phyloP scores from a whole-genome alignment of 2,797 vertebrate genomes.

The Numenius phaeopus region DNA sequence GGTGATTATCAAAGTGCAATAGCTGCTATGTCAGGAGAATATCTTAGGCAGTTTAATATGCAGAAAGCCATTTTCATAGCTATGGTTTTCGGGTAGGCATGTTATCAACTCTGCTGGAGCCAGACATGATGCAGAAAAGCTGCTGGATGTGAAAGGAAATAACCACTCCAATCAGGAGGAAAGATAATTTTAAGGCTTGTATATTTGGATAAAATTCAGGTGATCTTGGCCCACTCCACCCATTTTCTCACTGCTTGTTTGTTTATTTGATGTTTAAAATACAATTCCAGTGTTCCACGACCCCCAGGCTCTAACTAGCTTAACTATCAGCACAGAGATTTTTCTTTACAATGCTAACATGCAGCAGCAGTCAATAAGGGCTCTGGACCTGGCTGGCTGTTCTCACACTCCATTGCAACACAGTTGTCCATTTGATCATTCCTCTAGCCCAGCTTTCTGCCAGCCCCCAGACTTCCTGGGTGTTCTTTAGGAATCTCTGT shows the following conservation, averaged over 20 bases:
- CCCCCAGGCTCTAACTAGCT: neutral
- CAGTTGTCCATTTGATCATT: neutral
- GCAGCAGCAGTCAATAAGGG: rapidly evolving
- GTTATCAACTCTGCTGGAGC: neutral
- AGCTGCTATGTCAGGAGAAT: neutral
- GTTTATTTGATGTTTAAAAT: neutral
- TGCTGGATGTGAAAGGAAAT: neutral
- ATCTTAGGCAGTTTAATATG: neutral
- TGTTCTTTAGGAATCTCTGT: neutral
- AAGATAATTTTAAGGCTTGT: neutral
- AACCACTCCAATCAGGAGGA: neutral
- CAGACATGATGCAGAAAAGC: neutral
- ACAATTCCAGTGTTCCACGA: neutral
- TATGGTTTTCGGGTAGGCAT: neutral
- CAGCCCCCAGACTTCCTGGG: neutral
- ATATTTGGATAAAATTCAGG: slow-evolving; percentile 12
- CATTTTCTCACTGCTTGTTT: neutral
- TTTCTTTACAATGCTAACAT: neutral
- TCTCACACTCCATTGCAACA: neutral
- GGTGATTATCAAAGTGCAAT: neutral
- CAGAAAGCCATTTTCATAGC: neutral
- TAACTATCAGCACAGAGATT: neutral
- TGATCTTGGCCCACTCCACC: neutral
- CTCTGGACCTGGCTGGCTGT: neutral
- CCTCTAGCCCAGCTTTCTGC: neutral